Base-by-base conservation (phyloP, 92 coral and sea anemone genomes). In the Isaurus tuberculatus region DNA sequence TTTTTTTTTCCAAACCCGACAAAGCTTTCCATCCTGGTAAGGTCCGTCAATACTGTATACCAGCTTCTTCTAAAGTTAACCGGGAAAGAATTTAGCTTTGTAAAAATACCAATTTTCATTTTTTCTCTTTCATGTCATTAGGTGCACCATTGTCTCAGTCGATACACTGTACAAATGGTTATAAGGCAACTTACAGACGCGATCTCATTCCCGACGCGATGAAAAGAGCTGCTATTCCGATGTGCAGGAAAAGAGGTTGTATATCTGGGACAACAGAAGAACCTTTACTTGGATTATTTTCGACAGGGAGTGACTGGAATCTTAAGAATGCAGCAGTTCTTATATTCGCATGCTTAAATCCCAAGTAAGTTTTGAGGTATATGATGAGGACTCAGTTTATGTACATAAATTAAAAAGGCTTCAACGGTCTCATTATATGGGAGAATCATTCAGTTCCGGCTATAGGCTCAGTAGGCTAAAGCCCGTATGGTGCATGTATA, bases 121-220 rank as follows among this genome's bases (percentile, higher is more conserved):
- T n/a, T 40, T 42, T 27, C n/a, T 31, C 30, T 3, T 4, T 8
- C 64, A 2, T 36, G 13, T 25, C 10, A 31, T 16, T 17, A 77
- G 82, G 69, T 13, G 23, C 34, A 58, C 42, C 81, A 73, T 79
- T 91, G 91, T 83, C 93, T 13, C 92, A 86, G 69, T 89, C 95
- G 13, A 33, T 89, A 16, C 93, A 91, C 67, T 93, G 98, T 70
- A 87, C 89, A 34, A 93, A 93, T 44, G 89, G 89, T 77, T 87
- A 78, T 71, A 93, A 89, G 73, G 98, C 98, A 25, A 83, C 90
- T 0, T 93, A 93, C 86, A 84, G 95, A 44, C 88, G 92, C 42
- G 98, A 93, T 42, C 90, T 93, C 13, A 91, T 93, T 67, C 98
- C 94, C 8, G 94, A 91, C 27, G 88, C 86, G 40, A 87, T 93